Conservation (phyloP, 2,797 vertebrate species). For the Scleropages formosus region DNA sequence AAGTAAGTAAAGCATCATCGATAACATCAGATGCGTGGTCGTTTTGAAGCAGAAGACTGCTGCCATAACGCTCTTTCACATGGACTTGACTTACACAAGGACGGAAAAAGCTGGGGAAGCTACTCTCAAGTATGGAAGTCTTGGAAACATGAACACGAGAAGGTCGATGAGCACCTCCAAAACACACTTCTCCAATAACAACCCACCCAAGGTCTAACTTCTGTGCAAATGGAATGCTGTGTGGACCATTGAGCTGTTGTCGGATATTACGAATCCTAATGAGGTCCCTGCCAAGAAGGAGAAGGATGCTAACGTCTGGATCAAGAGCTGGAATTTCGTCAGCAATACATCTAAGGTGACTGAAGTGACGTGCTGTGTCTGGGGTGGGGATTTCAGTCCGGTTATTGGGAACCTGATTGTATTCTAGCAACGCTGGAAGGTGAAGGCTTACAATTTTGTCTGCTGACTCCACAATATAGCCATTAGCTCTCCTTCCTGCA, state of each 20-base stretch:
- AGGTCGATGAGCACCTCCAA: not conserved
- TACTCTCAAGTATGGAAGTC: no score
- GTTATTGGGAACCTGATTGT: conserved; percentile 1
- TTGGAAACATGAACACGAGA: not conserved
- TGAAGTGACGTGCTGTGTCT: not conserved
- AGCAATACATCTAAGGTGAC: not conserved
- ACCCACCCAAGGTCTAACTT: not conserved
- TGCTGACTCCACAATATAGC: not conserved
- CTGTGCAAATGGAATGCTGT: not conserved
- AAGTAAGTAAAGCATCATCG: not conserved
- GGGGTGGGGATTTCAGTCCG: not conserved
- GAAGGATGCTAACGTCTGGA: not conserved
- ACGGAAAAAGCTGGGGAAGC: no score
- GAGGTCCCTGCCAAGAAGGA: no score
- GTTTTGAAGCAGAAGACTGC: no score
- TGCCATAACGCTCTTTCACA: not conserved
- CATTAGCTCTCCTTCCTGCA: not conserved
- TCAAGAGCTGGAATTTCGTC: not conserved
- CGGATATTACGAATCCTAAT: no score
- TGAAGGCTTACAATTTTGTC: not conserved
- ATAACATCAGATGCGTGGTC: no score
- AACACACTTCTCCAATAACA: not conserved
- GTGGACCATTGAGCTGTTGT: no score
- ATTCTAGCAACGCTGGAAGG: conserved; percentile 5
- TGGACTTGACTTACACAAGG: no score